phyloP scores from a whole-genome alignment of 2,888 invertebrate genomes.

The Lutraria lutraria region DNA sequence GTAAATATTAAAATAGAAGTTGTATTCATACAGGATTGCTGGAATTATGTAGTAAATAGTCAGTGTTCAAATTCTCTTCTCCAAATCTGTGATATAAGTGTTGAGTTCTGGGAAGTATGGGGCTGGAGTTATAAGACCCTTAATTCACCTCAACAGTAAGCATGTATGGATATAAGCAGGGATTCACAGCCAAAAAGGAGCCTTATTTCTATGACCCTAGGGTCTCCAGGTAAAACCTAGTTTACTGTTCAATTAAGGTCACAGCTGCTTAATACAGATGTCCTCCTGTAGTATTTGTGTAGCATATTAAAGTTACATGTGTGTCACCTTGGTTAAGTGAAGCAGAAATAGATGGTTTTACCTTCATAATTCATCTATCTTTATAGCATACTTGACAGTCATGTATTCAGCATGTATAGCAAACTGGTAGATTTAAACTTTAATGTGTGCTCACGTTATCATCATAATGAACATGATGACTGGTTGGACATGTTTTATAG shows the following conservation, averaged over 20 bases:
- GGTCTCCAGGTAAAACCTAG: slow-evolving; percentile 77
- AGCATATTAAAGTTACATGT: background rate
- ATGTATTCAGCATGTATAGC: background rate
- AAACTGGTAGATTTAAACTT: background rate
- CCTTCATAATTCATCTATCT: background rate
- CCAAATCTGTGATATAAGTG: slow-evolving; percentile 36
- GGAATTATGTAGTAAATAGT: slow-evolving; percentile 11
- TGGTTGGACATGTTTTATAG: background rate
- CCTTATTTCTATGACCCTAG: slow-evolving; percentile 82
- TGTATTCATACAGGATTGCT: background rate
- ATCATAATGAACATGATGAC: background rate
- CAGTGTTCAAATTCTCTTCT: background rate
- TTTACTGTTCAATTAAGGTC: background rate
- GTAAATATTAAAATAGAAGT: background rate
- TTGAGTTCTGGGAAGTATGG: background rate
- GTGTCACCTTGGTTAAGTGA: slow-evolving; percentile 6
- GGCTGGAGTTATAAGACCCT: background rate
- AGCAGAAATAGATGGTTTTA: background rate
- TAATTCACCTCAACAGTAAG: background rate
- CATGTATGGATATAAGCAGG: slow-evolving; percentile 69
- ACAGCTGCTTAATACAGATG: background rate
- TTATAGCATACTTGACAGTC: background rate
- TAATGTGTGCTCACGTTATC: background rate
- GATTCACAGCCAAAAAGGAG: slow-evolving; percentile 75
- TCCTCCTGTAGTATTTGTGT: background rate